Percentiles rank a stretch among this genome's conserved stretches.
These are phyloP conservation scores for Sinotaia quadrata DNA, from an alignment of 2,888 invertebrate genomes.

Conservation along the genomic window DNA sequence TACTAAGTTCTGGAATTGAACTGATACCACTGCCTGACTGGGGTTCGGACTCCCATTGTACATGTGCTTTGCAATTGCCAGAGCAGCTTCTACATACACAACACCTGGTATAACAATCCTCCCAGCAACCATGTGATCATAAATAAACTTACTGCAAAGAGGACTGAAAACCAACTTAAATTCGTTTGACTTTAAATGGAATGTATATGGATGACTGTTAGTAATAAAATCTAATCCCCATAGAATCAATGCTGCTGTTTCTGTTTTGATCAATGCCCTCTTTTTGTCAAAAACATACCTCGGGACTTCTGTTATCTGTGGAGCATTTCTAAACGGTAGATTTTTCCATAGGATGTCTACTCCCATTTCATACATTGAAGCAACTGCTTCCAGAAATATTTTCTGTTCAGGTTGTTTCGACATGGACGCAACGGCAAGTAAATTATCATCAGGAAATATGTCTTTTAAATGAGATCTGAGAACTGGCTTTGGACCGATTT, in stretches of 20 bases:
- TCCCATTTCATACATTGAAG: constrained; percentile 33
- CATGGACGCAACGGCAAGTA: constrained; percentile 26
- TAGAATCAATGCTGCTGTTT: constrained; percentile 22
- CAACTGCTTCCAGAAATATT: constrained; percentile 29
- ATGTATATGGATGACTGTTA: constrained; percentile 19
- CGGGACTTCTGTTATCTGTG: constrained; percentile 35
- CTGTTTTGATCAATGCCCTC: constrained; percentile 17
- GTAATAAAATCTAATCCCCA: constrained; percentile 20
- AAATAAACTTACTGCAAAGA: constrained; percentile 29
- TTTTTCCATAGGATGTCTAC: constrained; percentile 32
- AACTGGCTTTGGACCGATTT: constrained; percentile 35
- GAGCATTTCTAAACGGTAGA: constrained; percentile 20
- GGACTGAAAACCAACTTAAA: background rate
- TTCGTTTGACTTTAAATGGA: too few relatives aligned
- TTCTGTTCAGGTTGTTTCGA: constrained; percentile 29
- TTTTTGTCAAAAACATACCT: constrained; percentile 42
- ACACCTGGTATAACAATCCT: constrained; percentile 43
- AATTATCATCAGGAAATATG: constrained; percentile 11
- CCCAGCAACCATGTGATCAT: constrained; percentile 44
- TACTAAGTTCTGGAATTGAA: too few relatives aligned
- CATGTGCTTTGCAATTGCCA: too few relatives aligned
- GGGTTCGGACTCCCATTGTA: too few relatives aligned
- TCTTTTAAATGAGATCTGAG: constrained; percentile 29
- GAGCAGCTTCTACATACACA: constrained; percentile 46
- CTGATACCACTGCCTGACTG: too few relatives aligned